Evolutionary conservation across 2,797 vertebrate species (phyloP), one percentile per base, ranked within the genome.

Genomic region (Tenualosa thibaudeaui): DNA sequence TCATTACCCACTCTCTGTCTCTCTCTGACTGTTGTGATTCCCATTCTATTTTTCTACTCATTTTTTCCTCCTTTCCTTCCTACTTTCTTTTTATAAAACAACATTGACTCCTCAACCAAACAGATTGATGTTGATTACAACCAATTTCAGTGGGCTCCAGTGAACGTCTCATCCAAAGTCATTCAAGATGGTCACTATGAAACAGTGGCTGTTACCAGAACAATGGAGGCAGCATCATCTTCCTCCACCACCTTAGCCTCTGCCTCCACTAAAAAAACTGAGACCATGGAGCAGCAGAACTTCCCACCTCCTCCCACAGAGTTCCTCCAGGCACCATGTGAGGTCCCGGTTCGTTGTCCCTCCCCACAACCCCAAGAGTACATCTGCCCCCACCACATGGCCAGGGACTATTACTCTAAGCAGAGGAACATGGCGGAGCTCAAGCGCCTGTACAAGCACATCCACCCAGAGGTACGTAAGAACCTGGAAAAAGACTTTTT

Each of bases 401-500:
- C 86, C 3, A 96, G 94, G 91, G 96, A 97, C 81, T 90, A 96
- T 81, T 96, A 96, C 84, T 93, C 93, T 54, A 97, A 96, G 89
- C 94, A 98, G 92, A 96, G 95, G 88, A 97, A 96, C 88, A 92
- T 96, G 86, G 93, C 95, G 49, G 96, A 98, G 91, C 92, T 97
- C 40, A 98, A 97, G 88, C 94, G 94, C 51, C 95, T 97, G 87
- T 97, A 96, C 87, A 98, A 97, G 89, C 91, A 95, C 84, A 98
- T 98, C 65, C 94, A 98, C 83, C 95, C 96, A 5, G 95, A 97
- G 85, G 93, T 98, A 83, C 96, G 96, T 89, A 97, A 96, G 90
- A 94, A 93, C 89, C 92, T 98, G 7, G 94, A 97, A 86, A 95
- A 92, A 24, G 93, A 96, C 88, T 96, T 96, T 86, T 90, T 95